Evolutionary conservation across 2,888 invertebrate genomes (phyloP).

Genomic region (Oconnorella tubifera): DNA sequence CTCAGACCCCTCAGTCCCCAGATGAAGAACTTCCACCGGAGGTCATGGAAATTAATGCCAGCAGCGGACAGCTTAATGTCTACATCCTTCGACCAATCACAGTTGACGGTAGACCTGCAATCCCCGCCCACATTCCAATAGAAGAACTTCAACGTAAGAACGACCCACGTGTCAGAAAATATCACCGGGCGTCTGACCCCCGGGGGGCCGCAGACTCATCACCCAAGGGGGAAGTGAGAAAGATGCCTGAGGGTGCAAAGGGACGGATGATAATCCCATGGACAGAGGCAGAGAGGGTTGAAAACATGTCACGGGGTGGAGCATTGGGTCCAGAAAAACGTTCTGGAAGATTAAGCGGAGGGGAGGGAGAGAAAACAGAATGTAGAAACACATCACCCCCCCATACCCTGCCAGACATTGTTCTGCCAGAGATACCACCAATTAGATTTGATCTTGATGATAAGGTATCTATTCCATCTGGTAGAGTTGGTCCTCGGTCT

Average conservation of each 20-base stretch:
- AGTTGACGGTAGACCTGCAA: neutral
- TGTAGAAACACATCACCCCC: neutral
- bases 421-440: conserved; percentile 10
- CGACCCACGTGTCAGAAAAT: too few species aligned
- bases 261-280: neutral
- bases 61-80: too few species aligned
- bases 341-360: too few species aligned
- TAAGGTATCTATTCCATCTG: neutral
- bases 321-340: too few species aligned
- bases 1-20: too few species aligned
- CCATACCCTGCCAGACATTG: conserved; percentile 17
- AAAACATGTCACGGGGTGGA: too few species aligned
- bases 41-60: conserved; percentile 10
- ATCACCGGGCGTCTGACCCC: too few species aligned
- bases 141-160: conserved; percentile 1
- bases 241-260: too few species aligned
- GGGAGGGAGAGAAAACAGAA: too few species aligned
- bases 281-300: neutral
- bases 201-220: too few species aligned
- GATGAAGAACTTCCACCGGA: conserved; percentile 1
- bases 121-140: conserved; percentile 1
- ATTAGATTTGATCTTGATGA: too few species aligned
- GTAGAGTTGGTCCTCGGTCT: neutral
- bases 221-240: too few species aligned
- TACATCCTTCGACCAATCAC: conserved; percentile 5